These are phyloP conservation scores for Lates japonicus DNA, from an alignment of 2,797 vertebrate genomes.

Conservation along the genomic window DNA sequence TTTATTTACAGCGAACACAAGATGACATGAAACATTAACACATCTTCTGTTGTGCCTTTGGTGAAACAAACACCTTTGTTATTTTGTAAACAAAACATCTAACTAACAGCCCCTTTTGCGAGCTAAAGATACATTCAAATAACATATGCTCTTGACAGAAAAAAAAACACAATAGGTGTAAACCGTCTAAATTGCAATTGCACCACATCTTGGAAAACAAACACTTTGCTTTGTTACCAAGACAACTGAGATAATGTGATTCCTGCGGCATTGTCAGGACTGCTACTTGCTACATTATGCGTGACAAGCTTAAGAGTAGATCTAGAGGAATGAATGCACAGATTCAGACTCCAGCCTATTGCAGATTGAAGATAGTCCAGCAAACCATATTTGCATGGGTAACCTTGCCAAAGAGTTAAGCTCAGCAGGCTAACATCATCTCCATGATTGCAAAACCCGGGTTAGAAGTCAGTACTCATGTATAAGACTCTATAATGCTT, in stretches of 20 bases:
- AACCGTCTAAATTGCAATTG: conserved; percentile 88
- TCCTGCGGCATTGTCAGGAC: conserved; percentile 82
- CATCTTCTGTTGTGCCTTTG: conserved; percentile 85
- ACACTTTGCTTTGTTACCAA: conserved; percentile 90
- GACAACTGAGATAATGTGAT: conserved; percentile 89
- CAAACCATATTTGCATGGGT: conserved; percentile 71
- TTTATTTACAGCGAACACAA: conserved; percentile 81
- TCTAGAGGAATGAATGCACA: conserved; percentile 76
- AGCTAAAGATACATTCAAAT: conserved; percentile 88
- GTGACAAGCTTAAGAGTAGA: conserved; percentile 85
- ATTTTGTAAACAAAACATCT: conserved; percentile 88
- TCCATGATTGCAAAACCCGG: conserved; percentile 64
- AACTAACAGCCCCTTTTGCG: conserved; percentile 83
- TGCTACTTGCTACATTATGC: conserved; percentile 81
- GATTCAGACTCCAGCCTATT: conserved; percentile 65
- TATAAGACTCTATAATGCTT: conserved; percentile 74
- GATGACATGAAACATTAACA: conserved; percentile 86
- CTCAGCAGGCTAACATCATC: conserved; percentile 73
- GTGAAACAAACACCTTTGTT: conserved; percentile 86
- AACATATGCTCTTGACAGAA: conserved; percentile 88
- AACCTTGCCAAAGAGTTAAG: conserved; percentile 79
- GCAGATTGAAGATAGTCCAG: conserved; percentile 77
- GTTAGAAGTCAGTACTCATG: conserved; percentile 71
- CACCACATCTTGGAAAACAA: conserved; percentile 88
- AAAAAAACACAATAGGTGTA: conserved; percentile 85